phyloP scores from a whole-genome alignment of 1,140 invertebrate species.

The Neodiprion fabricii region DNA sequence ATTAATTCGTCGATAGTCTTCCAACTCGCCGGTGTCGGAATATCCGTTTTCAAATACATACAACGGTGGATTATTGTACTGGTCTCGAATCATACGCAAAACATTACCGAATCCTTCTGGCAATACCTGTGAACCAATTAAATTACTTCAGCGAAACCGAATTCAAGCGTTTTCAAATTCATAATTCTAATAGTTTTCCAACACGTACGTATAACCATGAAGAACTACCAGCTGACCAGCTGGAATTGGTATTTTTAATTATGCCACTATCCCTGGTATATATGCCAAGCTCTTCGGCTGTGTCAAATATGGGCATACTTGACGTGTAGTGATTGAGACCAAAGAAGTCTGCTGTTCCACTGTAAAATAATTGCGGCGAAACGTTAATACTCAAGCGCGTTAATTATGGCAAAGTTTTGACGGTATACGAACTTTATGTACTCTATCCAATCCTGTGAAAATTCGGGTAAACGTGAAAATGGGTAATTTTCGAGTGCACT shows the following conservation, averaged over 20 bases:
- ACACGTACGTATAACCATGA: background rate
- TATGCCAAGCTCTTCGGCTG: conserved; percentile 6
- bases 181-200: background rate
- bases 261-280: conserved; percentile 29
- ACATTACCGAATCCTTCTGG: conserved; percentile 61
- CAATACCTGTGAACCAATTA: conserved; percentile 32
- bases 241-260: conserved; percentile 13
- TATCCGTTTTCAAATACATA: conserved; percentile 76
- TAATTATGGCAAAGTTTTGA: too few species aligned
- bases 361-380: background rate
- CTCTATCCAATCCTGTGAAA: conserved; percentile 60
- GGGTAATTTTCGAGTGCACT: conserved; percentile 62
- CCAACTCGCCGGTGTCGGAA: conserved; percentile 58
- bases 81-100: conserved; percentile 67
- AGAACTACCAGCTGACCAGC: conserved; percentile 8
- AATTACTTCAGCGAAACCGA: background rate
- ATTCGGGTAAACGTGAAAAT: conserved; percentile 61
- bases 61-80: conserved; percentile 66
- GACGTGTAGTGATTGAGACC: conserved; percentile 67
- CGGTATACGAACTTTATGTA: conserved; percentile 40
- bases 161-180: background rate
- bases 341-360: conserved; percentile 65
- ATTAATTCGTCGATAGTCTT: conserved; percentile 62
- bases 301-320: conserved; percentile 32
- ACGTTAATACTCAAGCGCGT: background rate